Percentiles rank a stretch among this genome's conserved stretches.
Evolutionary conservation across 2,888 invertebrate genomes (phyloP).

Genomic region (Meiosimyza decipiens): DNA sequence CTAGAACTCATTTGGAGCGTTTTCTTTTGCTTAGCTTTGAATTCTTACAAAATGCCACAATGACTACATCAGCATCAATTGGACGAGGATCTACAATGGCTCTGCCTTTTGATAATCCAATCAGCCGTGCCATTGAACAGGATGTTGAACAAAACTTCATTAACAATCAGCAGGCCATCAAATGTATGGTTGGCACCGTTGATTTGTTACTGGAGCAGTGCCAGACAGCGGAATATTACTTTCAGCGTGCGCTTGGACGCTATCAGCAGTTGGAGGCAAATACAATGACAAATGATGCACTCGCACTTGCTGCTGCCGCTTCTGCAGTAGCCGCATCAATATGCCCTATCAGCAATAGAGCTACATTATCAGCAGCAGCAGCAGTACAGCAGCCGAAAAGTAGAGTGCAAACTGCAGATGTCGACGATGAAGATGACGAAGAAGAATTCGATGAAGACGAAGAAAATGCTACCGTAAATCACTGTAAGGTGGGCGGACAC

Average conservation of each 20-base stretch:
- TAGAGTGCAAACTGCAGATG: not conserved
- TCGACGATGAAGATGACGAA: slow-evolving; percentile 2
- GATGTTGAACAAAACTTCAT: slow-evolving; percentile 17
- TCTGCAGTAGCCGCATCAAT: slow-evolving; percentile 8
- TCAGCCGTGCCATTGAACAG: not conserved
- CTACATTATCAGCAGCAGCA: slow-evolving; percentile 49
- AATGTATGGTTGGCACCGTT: slow-evolving; percentile 45
- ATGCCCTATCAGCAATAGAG: slow-evolving; percentile 51
- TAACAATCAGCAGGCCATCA: slow-evolving; percentile 33
- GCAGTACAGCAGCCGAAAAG: not conserved
- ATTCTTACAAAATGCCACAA: slow-evolving; percentile 52
- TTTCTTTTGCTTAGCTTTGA: slow-evolving; percentile 57
- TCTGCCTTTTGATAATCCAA: slow-evolving; percentile 15
- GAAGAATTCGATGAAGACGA: not conserved
- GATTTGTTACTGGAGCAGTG: slow-evolving; percentile 52
- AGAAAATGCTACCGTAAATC: too few species aligned
- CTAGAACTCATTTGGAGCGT: slow-evolving; percentile 59
- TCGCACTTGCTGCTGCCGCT: slow-evolving; percentile 36
- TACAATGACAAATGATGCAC: slow-evolving; percentile 28
- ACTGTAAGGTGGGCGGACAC: too few species aligned
- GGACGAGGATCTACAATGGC: slow-evolving; percentile 2
- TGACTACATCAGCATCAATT: slow-evolving; percentile 16
- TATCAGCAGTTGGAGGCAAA: slow-evolving; percentile 43
- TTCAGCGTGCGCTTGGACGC: slow-evolving; percentile 52
- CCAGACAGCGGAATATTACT: slow-evolving; percentile 55